Base-by-base conservation (phyloP, 1,140 invertebrate genomes). In the Bombus huntii region DNA sequence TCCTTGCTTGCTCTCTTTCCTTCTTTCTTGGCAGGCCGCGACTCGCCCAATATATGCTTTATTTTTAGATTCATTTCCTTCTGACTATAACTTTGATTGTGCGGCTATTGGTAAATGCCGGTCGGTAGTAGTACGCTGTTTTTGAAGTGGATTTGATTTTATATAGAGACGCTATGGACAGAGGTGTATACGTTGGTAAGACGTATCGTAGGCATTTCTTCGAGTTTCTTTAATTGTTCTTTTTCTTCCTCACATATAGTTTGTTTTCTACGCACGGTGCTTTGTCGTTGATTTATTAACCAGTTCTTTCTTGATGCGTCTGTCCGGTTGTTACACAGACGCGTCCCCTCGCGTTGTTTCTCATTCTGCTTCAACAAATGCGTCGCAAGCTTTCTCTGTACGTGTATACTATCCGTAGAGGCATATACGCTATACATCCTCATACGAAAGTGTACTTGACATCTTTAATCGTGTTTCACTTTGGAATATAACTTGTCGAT, bases 51-150 rank as follows among this genome's bases (percentile, higher is more conserved):
- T 92, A 92, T 91, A 89, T 84, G 85, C 77, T 90, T 92, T 93
- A 93, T 93, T 93, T 93, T 92, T 93, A 93, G 92, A 92, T 89
- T 92, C 90, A 92, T 92, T 92, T 92, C 87, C 92, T 91, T 92
- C 89, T 91, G 90, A 68, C 85, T 66, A 91, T 92, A 91, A 92
- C 88, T 92, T 87, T 88, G 90, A 92, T 92, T 86, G 89, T 83
- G 66, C 85, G 82, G 72, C 84, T 78, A 91, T 90, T 90, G 90
- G 86, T 83, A 88, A 90, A 82, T 87, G 86, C 84, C 88, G 88
- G 73, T 75, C 44, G 73, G 15, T 34, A 74, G 65, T 22, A 74
- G 65, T 34, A 66, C 31, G 31, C 6, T 28, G 28, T 34, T 77
- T 42, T 31, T 39, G 28, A 31, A 5, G 28, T n/a, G 10, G 10